Base-by-base conservation (phyloP, 2,797 vertebrate genomes). In the Myotis planiceps region DNA sequence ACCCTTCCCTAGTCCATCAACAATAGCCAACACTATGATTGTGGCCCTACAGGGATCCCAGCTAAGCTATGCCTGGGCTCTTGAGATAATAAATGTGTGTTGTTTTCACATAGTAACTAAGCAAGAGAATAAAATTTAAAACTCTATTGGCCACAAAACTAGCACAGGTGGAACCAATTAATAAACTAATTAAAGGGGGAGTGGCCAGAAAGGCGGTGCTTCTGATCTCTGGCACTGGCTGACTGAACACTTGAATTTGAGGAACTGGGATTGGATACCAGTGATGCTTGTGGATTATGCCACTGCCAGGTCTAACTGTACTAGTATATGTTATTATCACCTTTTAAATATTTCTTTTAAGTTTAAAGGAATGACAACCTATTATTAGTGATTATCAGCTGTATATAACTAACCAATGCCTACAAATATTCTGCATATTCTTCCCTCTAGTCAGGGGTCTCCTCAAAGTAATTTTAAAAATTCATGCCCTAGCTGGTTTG, bases 31-130 rank as follows among this genome's bases (percentile, higher is more conserved):
- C 55, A 65, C n/a, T 29, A 80, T 72, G 47, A 55, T 2, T 65
- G 29, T 1, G 15, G 13, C 19, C 23, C 74, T 47, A 16, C 5
- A 75, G 68, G 39, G 76, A 53, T 72, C 32, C 15, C 55, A 79
- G 55, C 86, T 83, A 82, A 37, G 47, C 8, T 27, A 18, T 29
- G 34, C 66, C 39, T 85, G 14, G 27, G 84, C 18, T 65, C 16
- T 15, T 51, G 34, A 68, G 69, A 90, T 49, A 76, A 76, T 69
- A 76, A 49, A 58, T 65, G n/a, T 47, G 37, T 71, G 19, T n/a
- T 81, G 27, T 90, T 86, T 82, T 75, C 82, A 95, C 18, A 76
- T 2, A 65, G 15, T 84, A 91, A 90, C 23, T 27, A 94, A 94
- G 6, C 9, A 78, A 92, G 53, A 60, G 42, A 92, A 86, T n/a